These are phyloP conservation scores for Muricea muricata DNA, from an alignment of 92 coral and sea anemone species.

Conservation along the genomic window DNA sequence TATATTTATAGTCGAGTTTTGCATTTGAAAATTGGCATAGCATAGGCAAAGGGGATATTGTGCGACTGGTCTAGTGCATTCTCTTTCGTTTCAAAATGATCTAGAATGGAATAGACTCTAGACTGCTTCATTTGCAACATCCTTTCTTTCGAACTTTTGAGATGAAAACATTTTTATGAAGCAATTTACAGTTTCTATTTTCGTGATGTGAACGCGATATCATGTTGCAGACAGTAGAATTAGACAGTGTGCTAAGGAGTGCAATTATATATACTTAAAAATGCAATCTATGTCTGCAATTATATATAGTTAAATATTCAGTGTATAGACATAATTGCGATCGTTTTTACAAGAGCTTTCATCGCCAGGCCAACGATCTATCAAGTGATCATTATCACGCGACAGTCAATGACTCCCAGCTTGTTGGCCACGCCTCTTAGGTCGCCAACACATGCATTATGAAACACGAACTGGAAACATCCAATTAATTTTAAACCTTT, in stretches of 20 bases:
- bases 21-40: too few relatives aligned
- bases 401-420: background rate
- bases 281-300: slow-evolving; percentile 6
- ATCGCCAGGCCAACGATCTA: background rate
- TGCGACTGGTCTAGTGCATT: too few relatives aligned
- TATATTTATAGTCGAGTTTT: too few relatives aligned
- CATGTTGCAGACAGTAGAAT: background rate
- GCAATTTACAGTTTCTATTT: background rate
- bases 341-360: slow-evolving; percentile 16
- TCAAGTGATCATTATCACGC: slow-evolving; percentile 8
- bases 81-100: too few relatives aligned
- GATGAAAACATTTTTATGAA: too few relatives aligned
- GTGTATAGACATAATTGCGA: background rate
- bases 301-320: background rate
- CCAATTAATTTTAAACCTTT: too few relatives aligned
- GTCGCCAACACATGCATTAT: background rate
- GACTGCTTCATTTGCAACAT: too few relatives aligned
- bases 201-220: background rate
- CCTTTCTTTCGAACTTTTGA: too few relatives aligned
- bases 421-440: background rate
- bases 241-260: background rate
- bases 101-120: too few relatives aligned
- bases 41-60: too few relatives aligned
- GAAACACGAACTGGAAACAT: too few relatives aligned
- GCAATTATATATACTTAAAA: background rate